Evolutionary conservation across 2,888 invertebrate genomes (phyloP), one percentile per base, ranked within the genome.

Genomic region (Galerucella pusilla): DNA sequence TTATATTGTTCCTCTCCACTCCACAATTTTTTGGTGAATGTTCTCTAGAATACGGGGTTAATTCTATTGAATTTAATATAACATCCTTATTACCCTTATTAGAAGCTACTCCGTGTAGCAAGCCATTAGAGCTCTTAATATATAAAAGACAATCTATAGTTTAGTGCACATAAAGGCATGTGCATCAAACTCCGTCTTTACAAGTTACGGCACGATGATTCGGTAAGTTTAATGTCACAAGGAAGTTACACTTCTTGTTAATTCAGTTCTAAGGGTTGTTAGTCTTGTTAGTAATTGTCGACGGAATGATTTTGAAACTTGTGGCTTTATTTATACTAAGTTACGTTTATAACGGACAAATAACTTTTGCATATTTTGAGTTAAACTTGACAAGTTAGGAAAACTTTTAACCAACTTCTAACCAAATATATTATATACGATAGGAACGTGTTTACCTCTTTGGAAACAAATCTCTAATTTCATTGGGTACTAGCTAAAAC

Each of bases 231-330:
- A 66, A 66, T 72, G 63, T 60, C 49, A 67, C 46, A 59, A 35
- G 72, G 66, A 66, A 72, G 72, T 67, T 72, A 66, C 72, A 60
- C 14, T 66, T 72, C 72, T 72, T 67, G 72, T 72, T 72, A 72
- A 72, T 66, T 72, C 60, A n/a, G 72, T 59, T 59, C 60, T 72
- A 66, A 61, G 72, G 72, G 25, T 49, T 35, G 66, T 7, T 60
- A 59, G 66, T 16, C 16, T 28, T 28, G 28, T 66, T 60, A 59
- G 66, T 16, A 42, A 66, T 67, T 72, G 66, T 67, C 46, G 16
- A 45, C 49, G 42, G 46, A 60, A 60, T 35, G 42, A 60, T 61
- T 60, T 46, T n/a, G n/a, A 20, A 65, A 49, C 60, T 57, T 59
- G 60, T 28, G 35, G 60, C 59, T 60, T 72, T 66, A 25, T 70